Conservation (phyloP, 1,140 invertebrate species). For the Ridgeia piscesae region DNA sequence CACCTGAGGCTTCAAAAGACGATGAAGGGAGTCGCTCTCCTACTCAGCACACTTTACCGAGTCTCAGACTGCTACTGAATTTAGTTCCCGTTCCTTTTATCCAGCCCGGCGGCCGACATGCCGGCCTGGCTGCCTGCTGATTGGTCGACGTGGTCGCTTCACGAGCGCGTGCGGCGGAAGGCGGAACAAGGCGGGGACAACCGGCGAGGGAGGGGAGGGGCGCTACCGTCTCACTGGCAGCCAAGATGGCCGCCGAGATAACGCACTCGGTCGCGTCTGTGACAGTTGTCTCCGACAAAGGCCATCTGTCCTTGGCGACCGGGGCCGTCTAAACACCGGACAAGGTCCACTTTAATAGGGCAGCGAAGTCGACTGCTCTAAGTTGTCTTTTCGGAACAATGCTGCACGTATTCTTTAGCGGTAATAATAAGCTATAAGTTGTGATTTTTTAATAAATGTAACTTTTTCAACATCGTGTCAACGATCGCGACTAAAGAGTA, state of each 20-base stretch:
- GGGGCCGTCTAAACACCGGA: not conserved
- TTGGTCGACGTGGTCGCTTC: not conserved
- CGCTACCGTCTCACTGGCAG: not conserved
- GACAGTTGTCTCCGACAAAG: not conserved
- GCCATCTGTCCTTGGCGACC: not conserved
- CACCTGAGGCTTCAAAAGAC: slow-evolving; percentile 3
- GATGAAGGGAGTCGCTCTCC: not conserved
- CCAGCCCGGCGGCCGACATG: not conserved
- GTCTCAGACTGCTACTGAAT: slow-evolving; percentile 4
- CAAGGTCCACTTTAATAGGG: not conserved
- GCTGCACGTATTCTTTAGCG: not conserved
- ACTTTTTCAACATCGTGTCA: too few relatives aligned
- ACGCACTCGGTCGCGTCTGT: not conserved
- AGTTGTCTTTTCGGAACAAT: not conserved
- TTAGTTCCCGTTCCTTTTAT: not conserved
- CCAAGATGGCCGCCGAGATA: not conserved
- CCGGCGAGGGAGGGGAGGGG: not conserved
- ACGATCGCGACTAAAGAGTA: too few relatives aligned
- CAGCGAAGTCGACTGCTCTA: not conserved
- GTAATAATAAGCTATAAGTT: too few relatives aligned
- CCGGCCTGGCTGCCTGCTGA: not conserved
- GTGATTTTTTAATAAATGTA: too few relatives aligned
- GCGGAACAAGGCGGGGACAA: not conserved
- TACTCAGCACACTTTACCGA: slow-evolving; percentile 4
- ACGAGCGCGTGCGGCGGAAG: not conserved